Evolutionary conservation across 2,113 vertebrate genomes (phyloP), one percentile per base, ranked within the genome.

Genomic region (Muscicapa adusta): DNA sequence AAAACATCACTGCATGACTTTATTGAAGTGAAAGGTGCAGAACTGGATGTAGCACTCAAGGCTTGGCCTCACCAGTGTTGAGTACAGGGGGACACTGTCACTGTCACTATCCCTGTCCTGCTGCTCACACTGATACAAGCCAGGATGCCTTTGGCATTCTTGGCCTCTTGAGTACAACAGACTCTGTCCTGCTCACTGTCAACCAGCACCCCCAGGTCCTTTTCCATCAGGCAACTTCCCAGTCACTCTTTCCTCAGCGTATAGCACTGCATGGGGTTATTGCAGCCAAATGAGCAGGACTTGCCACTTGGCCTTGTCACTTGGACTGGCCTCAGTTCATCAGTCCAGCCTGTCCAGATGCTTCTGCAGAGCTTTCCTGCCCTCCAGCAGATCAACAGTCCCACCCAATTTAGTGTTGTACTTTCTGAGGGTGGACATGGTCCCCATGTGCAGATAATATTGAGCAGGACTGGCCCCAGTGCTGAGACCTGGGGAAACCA

Each of bases 331-430:
- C 38, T 74, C 61, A 34, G n/a, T 8, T 29, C 19, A 29, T 53
- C 16, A 38, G 71, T 60, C 19, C 23, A 74, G 18, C 28, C 53
- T 45, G 33, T 60, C 53, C 19, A 34, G 45, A 53, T 25, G 8
- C 40, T 45, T 47, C n/a, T 67, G 34, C 8, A 47, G 70, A 75
- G 24, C 19, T 47, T 54, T 74, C 29, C 20, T 34, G 14, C 14
- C 11, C 29, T 74, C 17, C 38, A 53, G 28, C 10, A 74, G 53
- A 14, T 12, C n/a, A 53, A 47, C 24, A 34, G 9, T 34, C 29
- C 4, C 24, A 54, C 5, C 1, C n/a, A 82, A 10, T 15, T n/a
- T 22, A 53, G n/a, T 38, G 10, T 38, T 1, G 1, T n/a, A 31
- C 8, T 74, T 45, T 47, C 38, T 67, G 16, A 66, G 45, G 16